phyloP scores from a whole-genome alignment of 2,888 invertebrate species.

The Hyposoter dolosus region DNA sequence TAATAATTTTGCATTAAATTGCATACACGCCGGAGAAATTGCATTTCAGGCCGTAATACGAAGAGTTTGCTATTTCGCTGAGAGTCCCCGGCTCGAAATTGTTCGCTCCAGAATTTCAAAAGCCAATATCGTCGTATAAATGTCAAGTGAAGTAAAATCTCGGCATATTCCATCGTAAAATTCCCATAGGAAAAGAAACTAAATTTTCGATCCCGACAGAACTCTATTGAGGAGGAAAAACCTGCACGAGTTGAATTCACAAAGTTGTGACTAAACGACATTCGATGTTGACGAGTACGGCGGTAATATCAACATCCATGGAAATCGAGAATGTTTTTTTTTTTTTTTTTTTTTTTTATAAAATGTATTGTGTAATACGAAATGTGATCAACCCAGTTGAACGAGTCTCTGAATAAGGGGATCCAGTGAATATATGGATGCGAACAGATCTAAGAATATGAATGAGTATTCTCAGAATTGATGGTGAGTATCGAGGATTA shows the following conservation, averaged over 20 bases:
- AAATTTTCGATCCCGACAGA: too few relatives aligned
- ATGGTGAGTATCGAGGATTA: slow-evolving; percentile 5
- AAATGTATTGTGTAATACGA: not conserved
- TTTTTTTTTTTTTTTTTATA: not conserved
- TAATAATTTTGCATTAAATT: not conserved
- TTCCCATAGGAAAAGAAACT: not conserved
- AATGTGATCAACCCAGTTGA: not conserved
- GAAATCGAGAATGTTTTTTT: not conserved
- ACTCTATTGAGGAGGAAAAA: not conserved
- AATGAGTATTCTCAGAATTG: slow-evolving; percentile 28
- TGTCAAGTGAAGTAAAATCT: too few relatives aligned
- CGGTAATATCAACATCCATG: not conserved
- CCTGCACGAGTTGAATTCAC: not conserved
- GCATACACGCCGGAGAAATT: not conserved
- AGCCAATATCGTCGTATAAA: not conserved
- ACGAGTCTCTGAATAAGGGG: slow-evolving; percentile 5
- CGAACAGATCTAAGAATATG: slow-evolving; percentile 21
- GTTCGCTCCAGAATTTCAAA: not conserved
- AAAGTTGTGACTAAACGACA: not conserved
- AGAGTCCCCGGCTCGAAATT: not conserved
- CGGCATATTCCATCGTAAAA: too few relatives aligned
- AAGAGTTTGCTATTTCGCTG: not conserved
- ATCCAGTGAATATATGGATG: slow-evolving; percentile 1
- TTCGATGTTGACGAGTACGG: not conserved
- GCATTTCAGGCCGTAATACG: not conserved